Evolutionary conservation across 2,888 invertebrate species (phyloP).

Genomic region (Andrena praecox): DNA sequence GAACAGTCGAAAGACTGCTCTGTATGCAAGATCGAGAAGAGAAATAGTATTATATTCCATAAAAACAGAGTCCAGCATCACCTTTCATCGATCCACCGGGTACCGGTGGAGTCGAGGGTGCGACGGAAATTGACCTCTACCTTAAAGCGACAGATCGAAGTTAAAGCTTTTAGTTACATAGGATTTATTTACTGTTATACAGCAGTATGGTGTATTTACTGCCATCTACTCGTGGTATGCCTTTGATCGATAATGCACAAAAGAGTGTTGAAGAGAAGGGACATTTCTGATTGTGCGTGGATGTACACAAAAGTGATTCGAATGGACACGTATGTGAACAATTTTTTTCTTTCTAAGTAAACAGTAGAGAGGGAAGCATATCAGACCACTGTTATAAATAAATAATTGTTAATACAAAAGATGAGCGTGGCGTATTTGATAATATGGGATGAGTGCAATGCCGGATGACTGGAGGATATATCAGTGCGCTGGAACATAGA

Average conservation of each 20-base stretch:
- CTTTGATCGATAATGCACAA: conserved; percentile 73
- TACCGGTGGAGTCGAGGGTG: conserved; percentile 32
- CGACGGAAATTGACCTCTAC: conserved; percentile 31
- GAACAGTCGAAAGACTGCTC: conserved; percentile 66
- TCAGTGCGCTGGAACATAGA: conserved; percentile 48
- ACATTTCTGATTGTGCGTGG: conserved; percentile 47
- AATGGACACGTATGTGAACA: conserved; percentile 42
- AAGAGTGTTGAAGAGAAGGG: conserved; percentile 47
- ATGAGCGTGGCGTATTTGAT: conserved; percentile 74
- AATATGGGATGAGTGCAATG: conserved; percentile 82
- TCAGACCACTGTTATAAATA: conserved; percentile 83
- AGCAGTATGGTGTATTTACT: conserved; percentile 76
- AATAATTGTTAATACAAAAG: conserved; percentile 80
- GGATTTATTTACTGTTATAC: conserved; percentile 71
- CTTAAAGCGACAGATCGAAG: conserved; percentile 42
- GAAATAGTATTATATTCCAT: conserved; percentile 55
- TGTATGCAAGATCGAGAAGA: conserved; percentile 26
- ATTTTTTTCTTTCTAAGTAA: conserved; percentile 49
- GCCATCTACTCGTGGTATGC: conserved; percentile 77
- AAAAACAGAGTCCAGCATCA: conserved; percentile 41
- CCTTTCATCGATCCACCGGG: conserved; percentile 13
- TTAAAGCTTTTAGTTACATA: conserved; percentile 70
- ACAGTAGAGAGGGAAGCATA: conserved; percentile 79
- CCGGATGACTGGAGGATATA: conserved; percentile 63
- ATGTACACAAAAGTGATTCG: conserved; percentile 60